phyloP scores from a whole-genome alignment of 2,797 vertebrate species.

The Alectoris magna region DNA sequence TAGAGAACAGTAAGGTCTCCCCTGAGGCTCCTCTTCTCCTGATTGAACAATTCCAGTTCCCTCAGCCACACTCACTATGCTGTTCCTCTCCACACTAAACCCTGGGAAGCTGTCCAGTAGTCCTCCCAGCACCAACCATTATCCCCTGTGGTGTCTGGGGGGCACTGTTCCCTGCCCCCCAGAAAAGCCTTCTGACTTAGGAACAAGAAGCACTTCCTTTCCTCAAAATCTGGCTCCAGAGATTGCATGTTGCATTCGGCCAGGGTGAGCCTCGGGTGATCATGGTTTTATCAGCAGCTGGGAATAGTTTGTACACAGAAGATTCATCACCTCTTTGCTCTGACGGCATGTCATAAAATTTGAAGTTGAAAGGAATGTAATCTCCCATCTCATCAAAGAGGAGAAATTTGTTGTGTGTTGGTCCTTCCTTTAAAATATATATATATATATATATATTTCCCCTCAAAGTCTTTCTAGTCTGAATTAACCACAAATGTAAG shows the following conservation, averaged over 20 bases:
- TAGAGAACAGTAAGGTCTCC: no score
- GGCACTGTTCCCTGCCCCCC: not conserved
- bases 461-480: not conserved
- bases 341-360: conserved; percentile 4
- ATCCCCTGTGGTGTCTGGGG: not conserved
- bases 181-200: not conserved
- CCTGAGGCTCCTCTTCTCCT: no score
- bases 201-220: not conserved
- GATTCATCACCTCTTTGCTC: conserved; percentile 37
- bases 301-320: conserved; percentile 17
- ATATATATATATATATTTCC: not conserved
- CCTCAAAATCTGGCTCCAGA: not conserved
- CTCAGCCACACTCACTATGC: not conserved
- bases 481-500: not conserved
- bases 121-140: not conserved
- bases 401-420: conserved; percentile 41
- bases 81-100: not conserved
- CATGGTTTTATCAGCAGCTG: conserved; percentile 43
- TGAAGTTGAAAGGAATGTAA: conserved; percentile 60
- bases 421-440: not conserved
- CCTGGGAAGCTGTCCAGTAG: not conserved
- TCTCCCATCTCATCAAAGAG: conserved; percentile 50
- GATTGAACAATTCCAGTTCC: no score
- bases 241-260: rapidly evolving
- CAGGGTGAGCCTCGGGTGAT: not conserved